Evolutionary conservation across 2,797 vertebrate species (phyloP), one percentile per base, ranked within the genome.

Genomic region (Girardinus metallicus): DNA sequence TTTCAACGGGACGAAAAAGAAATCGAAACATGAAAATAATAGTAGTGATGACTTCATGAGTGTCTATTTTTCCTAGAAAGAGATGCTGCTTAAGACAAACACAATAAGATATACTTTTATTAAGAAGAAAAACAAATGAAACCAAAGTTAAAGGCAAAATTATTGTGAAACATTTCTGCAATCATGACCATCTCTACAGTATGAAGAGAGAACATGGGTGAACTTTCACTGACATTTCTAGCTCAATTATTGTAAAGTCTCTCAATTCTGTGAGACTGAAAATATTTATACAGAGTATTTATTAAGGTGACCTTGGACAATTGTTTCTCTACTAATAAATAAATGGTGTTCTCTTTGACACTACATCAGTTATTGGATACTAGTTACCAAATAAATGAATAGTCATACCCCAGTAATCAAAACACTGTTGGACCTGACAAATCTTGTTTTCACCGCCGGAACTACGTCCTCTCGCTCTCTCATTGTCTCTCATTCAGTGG

Each of bases 371-470:
- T 6, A 11, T 29, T 43, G 60, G 66, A n/a, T 46, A 36, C 41
- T 77, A 55, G 76, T 88, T 80, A 78, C 71, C 4, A 26, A 55
- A 81, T 60, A 26, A 76, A 73, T 64, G 79, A 73, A 85, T 73
- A 76, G 66, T 9, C 47, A 80, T 26, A 74, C 49, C 80, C 75
- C 78, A 26, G 79, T 76, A 55, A 51, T 79, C 23, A 62, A 74
- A 78, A 73, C 78, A 74, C 79, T 73, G 75, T 79, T 80, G 86
- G 83, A 84, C 81, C 68, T 80, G 90, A 91, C 80, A 83, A 86
- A 89, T 85, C 76, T 44, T 51, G 39, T 73, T 87, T 83, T 87
- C 62, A 77, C 74, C 26, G 39, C 29, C 79, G 75, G 79, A 80
- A 75, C 81, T 81, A 82, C 80, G 80, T 75, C 81, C 74, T 60